phyloP scores from a whole-genome alignment of 1,140 invertebrate species.

The Nebria ingens region DNA sequence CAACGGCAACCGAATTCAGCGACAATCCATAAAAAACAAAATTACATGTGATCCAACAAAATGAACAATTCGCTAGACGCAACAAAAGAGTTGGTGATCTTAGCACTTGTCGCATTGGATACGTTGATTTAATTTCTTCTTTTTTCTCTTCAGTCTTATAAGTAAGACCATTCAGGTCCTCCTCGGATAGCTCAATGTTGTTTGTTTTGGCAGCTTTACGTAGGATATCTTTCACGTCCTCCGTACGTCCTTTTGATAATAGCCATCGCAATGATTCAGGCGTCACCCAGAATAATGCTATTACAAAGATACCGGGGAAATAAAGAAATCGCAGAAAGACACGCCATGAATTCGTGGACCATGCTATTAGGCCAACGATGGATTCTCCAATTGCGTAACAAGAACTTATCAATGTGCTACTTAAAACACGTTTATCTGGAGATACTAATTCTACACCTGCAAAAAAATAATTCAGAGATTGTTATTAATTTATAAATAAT shows the following conservation, averaged over 20 bases:
- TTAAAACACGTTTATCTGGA: constrained; percentile 57
- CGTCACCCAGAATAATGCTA: constrained; percentile 48
- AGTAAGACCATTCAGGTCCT: constrained; percentile 34
- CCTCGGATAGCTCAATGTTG: constrained; percentile 41
- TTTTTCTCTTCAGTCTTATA: constrained; percentile 11
- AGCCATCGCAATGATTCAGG: constrained; percentile 66
- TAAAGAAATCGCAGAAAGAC: constrained; percentile 54
- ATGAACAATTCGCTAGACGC: constrained; percentile 37
- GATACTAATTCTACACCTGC: constrained; percentile 69
- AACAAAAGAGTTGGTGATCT: constrained; percentile 34
- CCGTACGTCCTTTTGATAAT: constrained; percentile 52
- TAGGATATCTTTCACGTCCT: constrained; percentile 48
- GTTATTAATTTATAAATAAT: constrained; percentile 13
- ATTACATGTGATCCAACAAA: constrained; percentile 40
- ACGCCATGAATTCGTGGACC: constrained; percentile 59
- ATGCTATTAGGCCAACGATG: constrained; percentile 53
- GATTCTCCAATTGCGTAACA: constrained; percentile 64
- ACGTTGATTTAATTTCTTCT: constrained; percentile 3
- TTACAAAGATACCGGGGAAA: constrained; percentile 48
- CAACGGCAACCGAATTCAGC: constrained; percentile 49
- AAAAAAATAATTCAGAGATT: constrained; percentile 28
- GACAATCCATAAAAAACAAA: constrained; percentile 55
- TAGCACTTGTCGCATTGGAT: constrained; percentile 18
- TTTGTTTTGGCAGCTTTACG: constrained; percentile 57
- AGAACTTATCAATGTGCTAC: constrained; percentile 56